phyloP scores from a whole-genome alignment of 1,140 invertebrate genomes.

The Manduca sexta region DNA sequence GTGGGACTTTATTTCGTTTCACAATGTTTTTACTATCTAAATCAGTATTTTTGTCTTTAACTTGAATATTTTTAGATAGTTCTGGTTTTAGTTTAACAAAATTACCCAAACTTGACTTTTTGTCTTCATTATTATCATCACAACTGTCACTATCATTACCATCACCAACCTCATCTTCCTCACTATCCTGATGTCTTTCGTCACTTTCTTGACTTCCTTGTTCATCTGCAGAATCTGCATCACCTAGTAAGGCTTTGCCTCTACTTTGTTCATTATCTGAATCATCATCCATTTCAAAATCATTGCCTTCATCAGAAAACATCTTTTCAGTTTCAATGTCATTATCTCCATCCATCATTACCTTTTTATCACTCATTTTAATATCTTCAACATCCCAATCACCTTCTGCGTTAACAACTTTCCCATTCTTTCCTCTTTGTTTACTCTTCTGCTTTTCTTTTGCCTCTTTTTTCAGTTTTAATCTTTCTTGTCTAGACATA shows the following conservation, averaged over 20 bases:
- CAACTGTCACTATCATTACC: slow-evolving; percentile 1
- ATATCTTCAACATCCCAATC: slow-evolving; percentile 48
- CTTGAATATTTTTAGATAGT: no score
- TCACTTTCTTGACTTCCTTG: slow-evolving; percentile 1
- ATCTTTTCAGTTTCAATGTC: slow-evolving; percentile 12
- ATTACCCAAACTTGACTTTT: no score
- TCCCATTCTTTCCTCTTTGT: slow-evolving; percentile 39
- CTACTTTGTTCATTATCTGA: no score
- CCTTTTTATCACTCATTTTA: slow-evolving; percentile 8
- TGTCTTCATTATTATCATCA: background rate
- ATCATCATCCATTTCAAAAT: background rate
- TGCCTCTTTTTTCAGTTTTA: slow-evolving; percentile 57
- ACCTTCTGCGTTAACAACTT: slow-evolving; percentile 36
- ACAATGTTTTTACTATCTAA: background rate
- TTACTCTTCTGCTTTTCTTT: slow-evolving; percentile 52
- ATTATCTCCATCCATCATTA: slow-evolving; percentile 13
- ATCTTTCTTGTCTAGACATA: slow-evolving; percentile 59
- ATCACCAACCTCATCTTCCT: slow-evolving; percentile 4
- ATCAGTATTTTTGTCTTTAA: background rate
- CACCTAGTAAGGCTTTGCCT: no score
- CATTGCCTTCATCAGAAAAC: background rate
- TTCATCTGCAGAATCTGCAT: background rate
- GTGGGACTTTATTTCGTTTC: slow-evolving; percentile 3
- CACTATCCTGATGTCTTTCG: background rate
- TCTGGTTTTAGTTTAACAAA: no score